These are phyloP conservation scores for Oscheius sp. DNA, from an alignment of 2,888 invertebrate genomes.

Conservation along the genomic window DNA sequence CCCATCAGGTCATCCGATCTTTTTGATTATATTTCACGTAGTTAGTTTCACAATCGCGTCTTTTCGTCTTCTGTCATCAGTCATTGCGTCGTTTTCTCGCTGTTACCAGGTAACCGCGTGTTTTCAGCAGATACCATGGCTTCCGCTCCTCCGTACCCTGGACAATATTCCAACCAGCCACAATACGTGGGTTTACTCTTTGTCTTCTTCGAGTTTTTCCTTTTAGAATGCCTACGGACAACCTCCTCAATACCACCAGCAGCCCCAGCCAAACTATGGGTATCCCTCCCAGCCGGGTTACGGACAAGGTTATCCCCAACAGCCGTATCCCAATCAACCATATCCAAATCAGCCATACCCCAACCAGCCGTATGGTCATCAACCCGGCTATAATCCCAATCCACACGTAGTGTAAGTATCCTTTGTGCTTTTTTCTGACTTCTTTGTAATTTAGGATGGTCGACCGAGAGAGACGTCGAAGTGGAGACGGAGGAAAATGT, in stretches of 20 bases:
- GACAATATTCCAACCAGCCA: slow-evolving; percentile 15
- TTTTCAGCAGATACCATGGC: slow-evolving; percentile 1
- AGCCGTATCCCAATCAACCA: slow-evolving; percentile 3
- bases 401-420: slow-evolving; percentile 17
- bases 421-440: background rate
- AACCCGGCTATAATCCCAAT: slow-evolving; percentile 23
- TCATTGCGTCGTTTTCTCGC: background rate
- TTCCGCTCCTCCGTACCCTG: slow-evolving; percentile 18
- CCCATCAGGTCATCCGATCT: background rate
- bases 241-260: slow-evolving; percentile 1
- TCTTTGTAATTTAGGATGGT: slow-evolving; percentile 20
- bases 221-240: slow-evolving; percentile 12
- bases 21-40: background rate
- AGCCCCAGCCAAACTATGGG: slow-evolving; percentile 9
- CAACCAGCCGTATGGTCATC: slow-evolving; percentile 2
- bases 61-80: background rate
- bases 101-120: too few species aligned
- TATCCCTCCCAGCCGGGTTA: slow-evolving; percentile 7
- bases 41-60: background rate
- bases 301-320: slow-evolving; percentile 2
- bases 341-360: slow-evolving; percentile 15
- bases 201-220: background rate
- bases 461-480: slow-evolving; percentile 12
- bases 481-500: slow-evolving; percentile 28
- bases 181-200: slow-evolving; percentile 18